phyloP scores from a whole-genome alignment of 2,797 vertebrate species.

The Chelidonichthys spinosus region DNA sequence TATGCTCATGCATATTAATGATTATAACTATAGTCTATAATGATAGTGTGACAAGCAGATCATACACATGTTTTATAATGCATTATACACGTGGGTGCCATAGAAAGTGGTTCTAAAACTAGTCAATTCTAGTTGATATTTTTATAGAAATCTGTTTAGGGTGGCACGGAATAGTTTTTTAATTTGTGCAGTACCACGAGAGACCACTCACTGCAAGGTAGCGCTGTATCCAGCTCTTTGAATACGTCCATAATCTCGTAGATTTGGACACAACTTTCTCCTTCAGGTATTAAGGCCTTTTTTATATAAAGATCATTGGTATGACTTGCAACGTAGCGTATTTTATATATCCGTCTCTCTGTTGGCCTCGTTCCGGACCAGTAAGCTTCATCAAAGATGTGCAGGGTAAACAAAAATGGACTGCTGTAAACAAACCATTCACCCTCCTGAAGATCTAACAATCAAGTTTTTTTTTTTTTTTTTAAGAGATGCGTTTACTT shows the following conservation, averaged over 20 bases:
- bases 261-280: conserved; percentile 21
- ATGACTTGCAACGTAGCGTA: background rate
- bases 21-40: too few relatives aligned
- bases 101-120: too few relatives aligned
- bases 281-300: conserved; percentile 32
- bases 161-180: background rate
- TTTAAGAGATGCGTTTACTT: background rate
- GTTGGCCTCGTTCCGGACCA: conserved; percentile 6
- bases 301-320: conserved; percentile 19
- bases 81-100: too few relatives aligned
- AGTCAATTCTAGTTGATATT: too few relatives aligned
- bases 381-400: conserved; percentile 1
- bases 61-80: too few relatives aligned
- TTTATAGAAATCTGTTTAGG: too few relatives aligned
- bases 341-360: background rate
- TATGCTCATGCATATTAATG: too few relatives aligned
- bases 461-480: conserved; percentile 2
- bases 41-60: too few relatives aligned
- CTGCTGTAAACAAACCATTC: conserved; percentile 46
- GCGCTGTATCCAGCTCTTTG: background rate
- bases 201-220: background rate
- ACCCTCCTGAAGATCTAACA: conserved; percentile 4
- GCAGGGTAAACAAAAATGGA: conserved; percentile 41
- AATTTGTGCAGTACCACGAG: background rate
- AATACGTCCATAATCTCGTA: background rate